These are phyloP conservation scores for Camponotus floridanus DNA, from an alignment of 1,140 invertebrate genomes.

Conservation along the genomic window DNA sequence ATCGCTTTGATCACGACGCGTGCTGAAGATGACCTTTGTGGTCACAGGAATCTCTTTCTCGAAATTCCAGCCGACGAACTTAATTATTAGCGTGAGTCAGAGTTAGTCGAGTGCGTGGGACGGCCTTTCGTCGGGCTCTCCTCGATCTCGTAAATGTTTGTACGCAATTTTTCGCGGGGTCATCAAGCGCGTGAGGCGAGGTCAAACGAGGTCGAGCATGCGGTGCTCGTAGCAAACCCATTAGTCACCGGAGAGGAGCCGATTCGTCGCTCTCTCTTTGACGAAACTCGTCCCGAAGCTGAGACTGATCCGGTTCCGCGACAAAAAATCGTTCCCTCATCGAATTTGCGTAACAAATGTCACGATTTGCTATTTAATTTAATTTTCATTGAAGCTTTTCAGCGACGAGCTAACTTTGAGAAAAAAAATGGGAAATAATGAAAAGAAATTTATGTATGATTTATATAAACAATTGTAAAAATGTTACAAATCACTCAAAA, in stretches of 20 bases:
- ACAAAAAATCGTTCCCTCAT: conserved; percentile 13
- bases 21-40: conserved; percentile 55
- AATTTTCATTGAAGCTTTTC: neutral
- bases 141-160: conserved; percentile 66
- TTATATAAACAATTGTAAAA: neutral
- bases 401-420: neutral
- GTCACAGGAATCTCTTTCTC: conserved; percentile 44
- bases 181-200: conserved; percentile 12
- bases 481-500: neutral
- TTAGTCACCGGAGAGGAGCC: conserved; percentile 72
- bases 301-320: conserved; percentile 4
- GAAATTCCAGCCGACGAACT: conserved; percentile 62
- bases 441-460: conserved; percentile 30
- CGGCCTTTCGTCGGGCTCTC: neutral
- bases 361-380: conserved; percentile 2
- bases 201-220: conserved; percentile 73
- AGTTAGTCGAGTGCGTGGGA: conserved; percentile 38
- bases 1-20: conserved; percentile 58
- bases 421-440: conserved; percentile 6
- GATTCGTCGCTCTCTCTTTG: conserved; percentile 48
- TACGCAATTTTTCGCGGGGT: conserved; percentile 61
- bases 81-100: conserved; percentile 67
- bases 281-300: conserved; percentile 32
- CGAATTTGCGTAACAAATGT: conserved; percentile 12
- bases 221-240: conserved; percentile 72